Evolutionary conservation across 1,140 invertebrate species (phyloP), one percentile per base, ranked within the genome.

Genomic region (Varroa destructor): DNA sequence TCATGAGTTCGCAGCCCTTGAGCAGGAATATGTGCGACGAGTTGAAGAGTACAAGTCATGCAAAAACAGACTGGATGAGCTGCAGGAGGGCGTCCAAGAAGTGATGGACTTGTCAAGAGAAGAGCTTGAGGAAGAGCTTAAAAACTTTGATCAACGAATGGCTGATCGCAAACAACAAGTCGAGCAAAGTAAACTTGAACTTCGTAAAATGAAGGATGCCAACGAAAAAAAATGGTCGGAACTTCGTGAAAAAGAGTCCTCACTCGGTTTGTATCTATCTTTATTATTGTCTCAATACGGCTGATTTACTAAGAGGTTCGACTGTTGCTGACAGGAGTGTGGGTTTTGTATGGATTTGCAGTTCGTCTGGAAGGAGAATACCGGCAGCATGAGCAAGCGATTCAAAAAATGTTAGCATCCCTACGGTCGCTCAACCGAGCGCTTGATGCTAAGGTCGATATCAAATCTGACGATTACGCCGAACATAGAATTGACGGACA

Each of bases 71-170:
- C 37, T 67, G 36, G 40, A 67, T 43, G 61, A 67, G 36, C 61
- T 67, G 40, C 12, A 25, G 12, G 12, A 2, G 12, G 61, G 61
- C 10, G 61, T 67, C 37, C 40, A 40, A 46, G 61, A 67, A 8
- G 61, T 67, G 40, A 67, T 67, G 61, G 61, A 67, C 46, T 37
- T 40, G 37, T 37, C 61, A 4, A 12, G 61, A 5, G 61, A 67
- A 1, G 61, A 67, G 61, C 61, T 67, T 37, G 61, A 67, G 46
- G 61, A 67, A 46, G 61, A 67, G 36, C 61, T 67, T 37, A 46
- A 67, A 40, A 67, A 67, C 46, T 67, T 67, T 37, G 61, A 67
- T 8, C 46, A 40, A 43, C 1, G 46, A 37, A 67, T 67, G 61
- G 12, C 12, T 2, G 46, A 67, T 14, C 61, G 61, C 40, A 14